Evolutionary conservation across 1,140 invertebrate genomes (phyloP).

Genomic region (Neodiprion pinetum): DNA sequence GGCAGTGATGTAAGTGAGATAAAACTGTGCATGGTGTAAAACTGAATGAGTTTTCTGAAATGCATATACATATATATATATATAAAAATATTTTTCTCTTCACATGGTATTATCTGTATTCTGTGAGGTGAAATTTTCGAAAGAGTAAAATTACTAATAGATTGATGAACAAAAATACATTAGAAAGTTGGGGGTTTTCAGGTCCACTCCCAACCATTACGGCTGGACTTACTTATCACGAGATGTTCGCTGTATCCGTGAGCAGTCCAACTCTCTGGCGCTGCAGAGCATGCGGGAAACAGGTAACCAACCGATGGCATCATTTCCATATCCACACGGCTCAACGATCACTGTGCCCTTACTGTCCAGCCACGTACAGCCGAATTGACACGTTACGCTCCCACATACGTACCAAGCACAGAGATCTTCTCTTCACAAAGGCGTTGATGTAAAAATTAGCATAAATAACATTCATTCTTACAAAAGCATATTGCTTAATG

Average conservation of each 20-base stretch:
- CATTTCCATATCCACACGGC: slow-evolving; percentile 84
- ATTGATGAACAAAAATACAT: background rate
- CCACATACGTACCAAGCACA: slow-evolving; percentile 78
- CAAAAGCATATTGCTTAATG: background rate
- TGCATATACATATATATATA: background rate
- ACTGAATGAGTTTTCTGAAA: background rate
- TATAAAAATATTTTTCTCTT: background rate
- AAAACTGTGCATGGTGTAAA: background rate
- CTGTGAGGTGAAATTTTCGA: background rate
- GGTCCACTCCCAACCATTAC: slow-evolving; percentile 57
- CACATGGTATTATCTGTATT: background rate
- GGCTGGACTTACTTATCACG: slow-evolving; percentile 74
- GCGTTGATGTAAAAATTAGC: slow-evolving; percentile 44
- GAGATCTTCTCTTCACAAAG: slow-evolving; percentile 63
- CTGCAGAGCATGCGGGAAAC: slow-evolving; percentile 82
- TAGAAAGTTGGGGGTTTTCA: slow-evolving; percentile 43
- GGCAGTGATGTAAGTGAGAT: background rate
- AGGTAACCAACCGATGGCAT: slow-evolving; percentile 87
- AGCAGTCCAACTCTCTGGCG: slow-evolving; percentile 74
- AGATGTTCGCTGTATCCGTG: slow-evolving; percentile 78
- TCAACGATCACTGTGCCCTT: slow-evolving; percentile 79
- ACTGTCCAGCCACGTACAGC: slow-evolving; percentile 85
- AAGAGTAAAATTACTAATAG: background rate
- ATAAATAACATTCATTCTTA: no score
- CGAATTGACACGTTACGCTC: slow-evolving; percentile 82